These are phyloP conservation scores for Emmelina monodactyla DNA, from an alignment of 2,888 invertebrate genomes.

Conservation along the genomic window DNA sequence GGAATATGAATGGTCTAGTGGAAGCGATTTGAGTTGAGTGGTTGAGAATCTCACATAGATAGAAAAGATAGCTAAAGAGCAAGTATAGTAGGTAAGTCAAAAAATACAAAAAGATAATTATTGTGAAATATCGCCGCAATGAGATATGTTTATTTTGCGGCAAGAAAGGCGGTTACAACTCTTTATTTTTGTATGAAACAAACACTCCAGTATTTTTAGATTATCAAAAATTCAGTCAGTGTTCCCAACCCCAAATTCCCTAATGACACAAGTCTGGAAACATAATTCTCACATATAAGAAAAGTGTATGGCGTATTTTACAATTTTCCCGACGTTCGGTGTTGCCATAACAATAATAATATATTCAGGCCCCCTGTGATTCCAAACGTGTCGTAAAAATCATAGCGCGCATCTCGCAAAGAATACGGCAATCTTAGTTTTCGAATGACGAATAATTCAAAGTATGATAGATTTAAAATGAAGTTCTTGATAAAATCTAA, in stretches of 20 bases:
- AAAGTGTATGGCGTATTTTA: conserved; percentile 45
- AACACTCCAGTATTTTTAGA: no score
- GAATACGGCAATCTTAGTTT: conserved; percentile 18
- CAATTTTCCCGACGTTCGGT: conserved; percentile 50
- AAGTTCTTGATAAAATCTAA: not conserved
- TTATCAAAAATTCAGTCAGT: conserved; percentile 38
- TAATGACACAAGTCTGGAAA: conserved; percentile 35
- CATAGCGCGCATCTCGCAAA: conserved; percentile 35
- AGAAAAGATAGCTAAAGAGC: no score
- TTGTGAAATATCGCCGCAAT: no score
- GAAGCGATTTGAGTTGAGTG: no score
- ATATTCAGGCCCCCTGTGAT: conserved; percentile 58
- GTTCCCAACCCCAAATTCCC: conserved; percentile 44
- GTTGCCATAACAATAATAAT: conserved; percentile 61
- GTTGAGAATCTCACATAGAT: no score
- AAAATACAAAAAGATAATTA: no score
- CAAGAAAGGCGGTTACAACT: no score
- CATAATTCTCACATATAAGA: conserved; percentile 34
- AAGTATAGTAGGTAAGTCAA: no score
- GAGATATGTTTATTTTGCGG: no score
- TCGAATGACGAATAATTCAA: conserved; percentile 19
- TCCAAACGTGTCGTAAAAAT: conserved; percentile 54
- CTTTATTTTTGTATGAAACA: no score
- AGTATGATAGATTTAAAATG: not conserved
- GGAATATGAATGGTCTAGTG: no score